Evolutionary conservation across 92 coral and sea anemone genomes (phyloP), one percentile per base, ranked within the genome.

Genomic region (Plumapathes pennacea): DNA sequence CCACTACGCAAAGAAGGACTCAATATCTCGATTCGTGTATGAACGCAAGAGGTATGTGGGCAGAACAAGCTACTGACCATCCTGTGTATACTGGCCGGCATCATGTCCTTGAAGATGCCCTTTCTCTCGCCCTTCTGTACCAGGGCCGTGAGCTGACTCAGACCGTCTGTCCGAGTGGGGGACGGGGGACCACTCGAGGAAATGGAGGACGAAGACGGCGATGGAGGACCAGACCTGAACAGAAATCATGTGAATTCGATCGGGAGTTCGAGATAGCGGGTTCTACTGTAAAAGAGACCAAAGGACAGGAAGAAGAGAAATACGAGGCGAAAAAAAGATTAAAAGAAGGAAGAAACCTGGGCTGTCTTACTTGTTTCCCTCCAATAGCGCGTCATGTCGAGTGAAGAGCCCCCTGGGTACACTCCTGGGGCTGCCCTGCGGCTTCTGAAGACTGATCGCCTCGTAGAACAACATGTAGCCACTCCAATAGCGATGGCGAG

Each of bases 1-100:
- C n/a, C n/a, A n/a, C n/a, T n/a, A n/a, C n/a, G n/a, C n/a, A n/a
- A n/a, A n/a, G n/a, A n/a, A n/a, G n/a, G n/a, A n/a, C n/a, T n/a
- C n/a, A n/a, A n/a, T n/a, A n/a, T n/a, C n/a, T n/a, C n/a, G n/a
- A n/a, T n/a, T n/a, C n/a, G n/a, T n/a, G n/a, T n/a, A n/a, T n/a
- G n/a, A n/a, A n/a, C n/a, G n/a, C n/a, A n/a, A n/a, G n/a, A n/a
- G n/a, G 11, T 27, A 17, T 2, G 18, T 25, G 11, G 41, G 21
- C 10, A 39, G 22, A n/a, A n/a, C n/a, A n/a, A 10, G 18, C 0
- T 0, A 51, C 86, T 53, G 10, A 87, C 96, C 83, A 87, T 67
- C 83, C 90, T 66, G 50, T 87, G 96, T 34, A 88, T 84, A 62
- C 80, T 66, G n/a, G 96, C 96, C 0, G 96, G 96, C 90, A 88